phyloP scores from a whole-genome alignment of 2,113 vertebrate species.

The Sorex fumeus region DNA sequence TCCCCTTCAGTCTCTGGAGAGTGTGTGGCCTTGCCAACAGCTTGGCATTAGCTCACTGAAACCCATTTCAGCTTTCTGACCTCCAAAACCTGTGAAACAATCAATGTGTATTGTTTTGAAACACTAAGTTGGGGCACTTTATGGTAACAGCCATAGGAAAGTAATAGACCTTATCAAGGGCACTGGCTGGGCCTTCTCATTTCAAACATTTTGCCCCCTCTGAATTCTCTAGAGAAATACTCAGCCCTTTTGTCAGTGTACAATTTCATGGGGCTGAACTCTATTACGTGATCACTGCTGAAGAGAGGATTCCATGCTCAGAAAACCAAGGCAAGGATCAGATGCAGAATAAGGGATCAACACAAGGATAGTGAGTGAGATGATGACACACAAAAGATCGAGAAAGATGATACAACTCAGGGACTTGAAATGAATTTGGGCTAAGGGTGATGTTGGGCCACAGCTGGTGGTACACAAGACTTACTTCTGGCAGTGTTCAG shows the following conservation, averaged over 20 bases:
- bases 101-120: conserved; percentile 3
- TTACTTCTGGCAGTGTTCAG: no score
- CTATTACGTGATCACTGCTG: neutral
- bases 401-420: conserved; percentile 39
- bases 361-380: neutral
- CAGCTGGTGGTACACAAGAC: no score
- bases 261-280: neutral
- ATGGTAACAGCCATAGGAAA: conserved; percentile 1
- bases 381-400: neutral
- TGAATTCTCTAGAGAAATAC: conserved; percentile 20
- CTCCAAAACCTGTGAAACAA: neutral
- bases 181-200: neutral
- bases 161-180: neutral
- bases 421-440: conserved; percentile 12
- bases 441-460: no score
- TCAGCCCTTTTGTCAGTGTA: neutral
- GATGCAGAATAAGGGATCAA: neutral
- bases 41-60: conserved; percentile 31
- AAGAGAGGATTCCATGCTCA: neutral
- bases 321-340: conserved; percentile 46
- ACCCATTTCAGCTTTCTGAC: neutral
- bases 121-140: neutral
- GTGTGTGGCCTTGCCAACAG: neutral
- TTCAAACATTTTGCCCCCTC: neutral
- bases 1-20: conserved; percentile 21